Base-by-base conservation (phyloP, 1,140 invertebrate species). In the Cyclargus thomasi region DNA sequence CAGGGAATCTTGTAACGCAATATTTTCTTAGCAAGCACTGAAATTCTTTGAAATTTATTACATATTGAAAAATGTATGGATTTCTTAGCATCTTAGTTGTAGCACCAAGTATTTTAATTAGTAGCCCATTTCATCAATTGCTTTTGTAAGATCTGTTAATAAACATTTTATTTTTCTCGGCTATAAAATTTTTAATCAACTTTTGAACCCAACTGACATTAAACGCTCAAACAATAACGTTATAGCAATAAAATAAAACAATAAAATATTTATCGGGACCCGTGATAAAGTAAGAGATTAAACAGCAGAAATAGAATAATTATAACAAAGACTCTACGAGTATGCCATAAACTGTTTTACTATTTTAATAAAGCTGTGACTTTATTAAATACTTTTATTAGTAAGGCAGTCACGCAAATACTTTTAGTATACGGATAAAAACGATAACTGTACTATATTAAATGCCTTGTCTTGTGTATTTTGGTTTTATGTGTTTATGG, bases 321-420 rank as follows among this genome's bases (percentile, higher is more conserved):
- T 47, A 47, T 47, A 47, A 16, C 8, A 74, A 78, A 77, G 29
- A 29, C 29, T 78, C 72, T 72, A 75, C 74, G 77, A 74, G 67
- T 71, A 76, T 74, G 71, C 75, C 75, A 78, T 82, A 80, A 79
- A 78, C 72, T 71, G 74, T 80, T 82, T 80, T 70, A 74, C 74
- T 71, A 76, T 84, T 81, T 81, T 80, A 80, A 77, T 79, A 70
- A 62, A 67, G 67, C 74, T 75, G 71, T 75, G 74, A 79, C 77
- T 72, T 75, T 82, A 78, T 81, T 78, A 74, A 74, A 76, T 74
- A 68, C 67, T 59, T 70, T 20, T 74, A 74, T 76, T 76, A 74
- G 69, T 72, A 72, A 74, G 73, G 69, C 62, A 78, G 74, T 77
- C 76, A 74, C 74, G 77, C 74, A 68, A 75, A 65, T 20, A 20